Evolutionary conservation across 2,888 invertebrate species (phyloP), one percentile per base, ranked within the genome.

Genomic region (Idaea biselata): DNA sequence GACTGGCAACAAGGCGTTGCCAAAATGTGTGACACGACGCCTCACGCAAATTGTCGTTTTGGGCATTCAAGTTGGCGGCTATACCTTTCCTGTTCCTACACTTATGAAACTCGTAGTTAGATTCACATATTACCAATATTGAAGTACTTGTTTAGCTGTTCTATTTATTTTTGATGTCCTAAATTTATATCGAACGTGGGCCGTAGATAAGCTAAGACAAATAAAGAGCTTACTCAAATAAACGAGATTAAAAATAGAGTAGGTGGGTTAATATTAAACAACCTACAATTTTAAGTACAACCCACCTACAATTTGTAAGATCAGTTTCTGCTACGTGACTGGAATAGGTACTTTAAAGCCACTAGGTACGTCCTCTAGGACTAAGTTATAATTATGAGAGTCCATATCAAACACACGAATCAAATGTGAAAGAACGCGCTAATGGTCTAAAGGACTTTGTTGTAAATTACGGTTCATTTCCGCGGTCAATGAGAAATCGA

Each of bases 1-100:
- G 88, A 86, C 87, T 75, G 64, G 82, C 81, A 79, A 80, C 81
- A 75, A 85, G 89, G 87, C 87, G 87, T 86, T 82, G 85, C 84
- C 87, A 74, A 81, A 81, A 82, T 71, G 76, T 80, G 81, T 82
- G 83, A 79, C 77, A 76, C 67, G 72, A 75, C 68, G 71, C 64
- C 73, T 76, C 82, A 81, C 82, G 83, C 80, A 78, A 76, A 74
- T 73, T 70, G 70, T 72, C 76, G 75, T 73, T 73, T 76, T 73
- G 72, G 70, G 71, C 72, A 70, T 67, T 65, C 63, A 25, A 44
- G 60, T 66, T 59, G 60, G 63, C 66, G 62, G 59, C 53, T 59
- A 63, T 44, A 44, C 44, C 44, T 44, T 14, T 44, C 44, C 11
- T 8, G 44, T 44, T 14, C 44, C 14, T 44, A 44, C 44, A 44